phyloP scores from a whole-genome alignment of 2,888 invertebrate species.

The Rhaphigaster nebulosa region DNA sequence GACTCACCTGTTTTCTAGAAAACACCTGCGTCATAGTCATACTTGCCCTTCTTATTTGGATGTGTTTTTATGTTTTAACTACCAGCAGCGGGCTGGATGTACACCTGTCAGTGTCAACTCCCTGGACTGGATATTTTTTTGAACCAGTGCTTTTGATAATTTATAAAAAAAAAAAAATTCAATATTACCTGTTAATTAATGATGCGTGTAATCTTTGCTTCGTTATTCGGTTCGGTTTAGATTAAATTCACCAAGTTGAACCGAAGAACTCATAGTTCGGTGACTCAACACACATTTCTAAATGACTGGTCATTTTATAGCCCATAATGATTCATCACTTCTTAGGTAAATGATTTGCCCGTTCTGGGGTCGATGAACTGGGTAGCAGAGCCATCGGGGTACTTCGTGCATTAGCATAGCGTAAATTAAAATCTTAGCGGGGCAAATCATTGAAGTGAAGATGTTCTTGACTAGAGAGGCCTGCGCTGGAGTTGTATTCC shows the following conservation, averaged over 20 bases:
- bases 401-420: not conserved
- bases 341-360: slow-evolving; percentile 41
- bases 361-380: not conserved
- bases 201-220: not conserved
- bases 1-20: slow-evolving; percentile 34
- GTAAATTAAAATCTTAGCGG: not conserved
- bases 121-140: not conserved
- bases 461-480: not conserved
- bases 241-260: not conserved
- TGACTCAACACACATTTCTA: slow-evolving; percentile 28
- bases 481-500: not conserved
- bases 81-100: not conserved
- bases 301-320: slow-evolving; percentile 10
- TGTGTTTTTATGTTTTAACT: not conserved
- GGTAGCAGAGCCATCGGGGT: not conserved
- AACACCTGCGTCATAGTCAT: slow-evolving; percentile 20
- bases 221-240: not conserved
- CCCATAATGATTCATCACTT: slow-evolving; percentile 43
- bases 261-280: not conserved
- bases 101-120: not conserved
- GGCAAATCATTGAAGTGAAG: not conserved
- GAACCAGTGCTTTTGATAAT: not conserved
- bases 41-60: not conserved
- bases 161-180: too few relatives aligned
- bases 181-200: not conserved